These are phyloP conservation scores for Copidosoma floridanum DNA, from an alignment of 1,140 invertebrate species.

Conservation along the genomic window DNA sequence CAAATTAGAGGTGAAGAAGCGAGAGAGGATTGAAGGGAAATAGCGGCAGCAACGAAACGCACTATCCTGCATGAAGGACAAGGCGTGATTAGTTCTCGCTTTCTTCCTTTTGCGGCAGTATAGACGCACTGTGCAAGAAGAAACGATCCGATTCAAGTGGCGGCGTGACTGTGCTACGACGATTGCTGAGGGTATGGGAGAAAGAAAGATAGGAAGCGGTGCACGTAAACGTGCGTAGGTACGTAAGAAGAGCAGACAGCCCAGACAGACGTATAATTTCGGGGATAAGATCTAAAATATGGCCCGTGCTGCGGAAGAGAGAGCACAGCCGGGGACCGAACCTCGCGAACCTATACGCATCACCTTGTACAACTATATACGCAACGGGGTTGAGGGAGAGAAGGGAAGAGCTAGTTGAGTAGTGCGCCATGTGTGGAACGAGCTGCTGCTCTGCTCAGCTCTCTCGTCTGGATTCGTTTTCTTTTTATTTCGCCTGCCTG, in stretches of 20 bases:
- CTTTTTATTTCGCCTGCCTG: constrained; percentile 4
- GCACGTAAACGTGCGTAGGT: constrained; percentile 11
- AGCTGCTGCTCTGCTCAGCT: constrained; percentile 19
- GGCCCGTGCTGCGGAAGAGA: constrained; percentile 28
- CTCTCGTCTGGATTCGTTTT: no score
- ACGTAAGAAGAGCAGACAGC: constrained; percentile 36
- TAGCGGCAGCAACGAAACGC: constrained; percentile 30
- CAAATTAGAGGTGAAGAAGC: not conserved
- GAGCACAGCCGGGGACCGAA: constrained; percentile 41
- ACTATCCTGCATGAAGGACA: constrained; percentile 28
- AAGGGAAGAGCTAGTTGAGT: constrained; percentile 1
- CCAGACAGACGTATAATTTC: constrained; percentile 50
- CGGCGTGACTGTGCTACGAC: constrained; percentile 36
- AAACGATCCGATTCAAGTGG: constrained; percentile 30
- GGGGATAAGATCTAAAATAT: constrained; percentile 50
- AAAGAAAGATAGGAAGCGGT: not conserved
- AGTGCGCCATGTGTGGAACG: constrained; percentile 46
- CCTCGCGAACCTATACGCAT: constrained; percentile 18
- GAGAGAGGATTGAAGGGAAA: not conserved
- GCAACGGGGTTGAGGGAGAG: constrained; percentile 20
- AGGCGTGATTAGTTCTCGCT: constrained; percentile 23
- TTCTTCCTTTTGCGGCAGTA: no score
- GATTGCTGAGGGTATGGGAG: constrained; percentile 13
- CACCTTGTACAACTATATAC: no score
- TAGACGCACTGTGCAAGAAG: constrained; percentile 32